These are phyloP conservation scores for Magallana nippona DNA, from an alignment of 2,888 invertebrate genomes.

Conservation along the genomic window DNA sequence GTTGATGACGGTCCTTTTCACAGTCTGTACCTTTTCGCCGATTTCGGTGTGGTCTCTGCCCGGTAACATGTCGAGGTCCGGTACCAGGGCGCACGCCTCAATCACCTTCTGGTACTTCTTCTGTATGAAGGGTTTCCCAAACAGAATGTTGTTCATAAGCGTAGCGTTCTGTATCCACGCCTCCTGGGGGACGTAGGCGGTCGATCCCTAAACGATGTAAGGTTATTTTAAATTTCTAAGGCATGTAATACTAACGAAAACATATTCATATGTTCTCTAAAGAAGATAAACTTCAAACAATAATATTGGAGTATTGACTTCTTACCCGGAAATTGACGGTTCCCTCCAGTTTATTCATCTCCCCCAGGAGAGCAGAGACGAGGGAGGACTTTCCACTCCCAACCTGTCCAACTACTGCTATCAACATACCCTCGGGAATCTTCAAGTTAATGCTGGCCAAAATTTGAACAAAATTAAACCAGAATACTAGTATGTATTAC, in stretches of 20 bases:
- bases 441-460: constrained; percentile 56
- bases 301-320: neutral
- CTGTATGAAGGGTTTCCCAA: constrained; percentile 89
- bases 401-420: constrained; percentile 72
- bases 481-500: too few species aligned
- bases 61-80: constrained; percentile 92
- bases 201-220: constrained; percentile 73
- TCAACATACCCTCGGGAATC: constrained; percentile 59
- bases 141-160: constrained; percentile 93
- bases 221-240: neutral
- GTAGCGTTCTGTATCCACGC: constrained; percentile 99
- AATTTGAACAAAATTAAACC: neutral
- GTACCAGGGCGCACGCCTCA: constrained; percentile 90
- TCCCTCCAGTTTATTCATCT: constrained; percentile 68
- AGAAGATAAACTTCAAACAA: too few species aligned
- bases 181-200: constrained; percentile 82
- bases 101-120: constrained; percentile 89
- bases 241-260: neutral
- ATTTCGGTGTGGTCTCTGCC: constrained; percentile 97
- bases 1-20: too few species aligned
- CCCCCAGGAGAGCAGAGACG: constrained; percentile 71
- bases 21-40: constrained; percentile 88
- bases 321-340: constrained; percentile 65
- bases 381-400: constrained; percentile 74
- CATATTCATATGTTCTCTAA: too few species aligned